phyloP scores from a whole-genome alignment of 1,140 invertebrate species.

The Lamellibrachia luymesi region DNA sequence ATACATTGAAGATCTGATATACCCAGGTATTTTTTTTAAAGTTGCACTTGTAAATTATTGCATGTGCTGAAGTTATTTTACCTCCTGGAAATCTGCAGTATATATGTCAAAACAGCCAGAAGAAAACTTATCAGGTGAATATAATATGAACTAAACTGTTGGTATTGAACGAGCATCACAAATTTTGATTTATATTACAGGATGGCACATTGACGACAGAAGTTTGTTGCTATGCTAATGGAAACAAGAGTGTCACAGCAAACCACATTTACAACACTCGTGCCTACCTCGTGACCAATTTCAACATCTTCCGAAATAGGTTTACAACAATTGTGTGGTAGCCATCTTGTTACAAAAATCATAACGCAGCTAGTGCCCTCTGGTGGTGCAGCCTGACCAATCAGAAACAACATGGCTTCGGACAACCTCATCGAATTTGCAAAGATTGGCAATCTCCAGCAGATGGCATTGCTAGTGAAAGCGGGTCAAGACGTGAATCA shows the following conservation, averaged over 20 bases:
- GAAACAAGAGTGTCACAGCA: no score
- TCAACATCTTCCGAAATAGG: background rate
- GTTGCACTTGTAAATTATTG: no score
- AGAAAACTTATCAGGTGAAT: background rate
- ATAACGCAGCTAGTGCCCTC: no score
- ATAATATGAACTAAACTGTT: background rate
- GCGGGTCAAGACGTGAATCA: constrained; percentile 12
- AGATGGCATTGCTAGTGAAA: background rate
- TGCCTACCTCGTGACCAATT: background rate
- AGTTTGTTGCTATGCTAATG: background rate
- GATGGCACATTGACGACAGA: background rate
- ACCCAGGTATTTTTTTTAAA: no score
- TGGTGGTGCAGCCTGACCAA: background rate
- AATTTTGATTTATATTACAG: background rate
- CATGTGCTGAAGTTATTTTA: no score
- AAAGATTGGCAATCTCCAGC: constrained; percentile 18
- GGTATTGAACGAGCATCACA: background rate
- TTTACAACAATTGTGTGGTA: background rate
- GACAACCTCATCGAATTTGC: constrained; percentile 22
- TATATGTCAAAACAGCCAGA: background rate
- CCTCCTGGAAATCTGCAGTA: no score
- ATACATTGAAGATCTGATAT: no score
- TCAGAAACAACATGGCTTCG: background rate
- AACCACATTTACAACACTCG: background rate
- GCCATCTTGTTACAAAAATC: background rate